phyloP scores from a whole-genome alignment of 2,113 vertebrate genomes.

The Galeopterus variegatus region DNA sequence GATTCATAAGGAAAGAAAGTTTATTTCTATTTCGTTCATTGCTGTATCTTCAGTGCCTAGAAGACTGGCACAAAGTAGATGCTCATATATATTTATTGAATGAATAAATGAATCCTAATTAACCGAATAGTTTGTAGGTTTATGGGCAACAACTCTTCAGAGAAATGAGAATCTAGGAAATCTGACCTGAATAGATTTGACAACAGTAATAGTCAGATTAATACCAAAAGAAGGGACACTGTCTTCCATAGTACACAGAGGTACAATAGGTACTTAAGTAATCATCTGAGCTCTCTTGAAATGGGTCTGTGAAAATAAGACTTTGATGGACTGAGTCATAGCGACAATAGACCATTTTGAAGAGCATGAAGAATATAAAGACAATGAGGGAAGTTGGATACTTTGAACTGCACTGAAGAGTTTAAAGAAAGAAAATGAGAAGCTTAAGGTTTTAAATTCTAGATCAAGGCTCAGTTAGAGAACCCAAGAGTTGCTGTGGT shows the following conservation, averaged over 20 bases:
- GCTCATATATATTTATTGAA: not conserved
- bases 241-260: not conserved
- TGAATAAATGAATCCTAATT: not conserved
- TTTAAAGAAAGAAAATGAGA: not conserved
- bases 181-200: not conserved
- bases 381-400: not conserved
- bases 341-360: not conserved
- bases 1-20: not conserved
- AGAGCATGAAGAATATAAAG: not conserved
- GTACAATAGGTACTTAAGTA: not conserved
- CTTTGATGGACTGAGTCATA: slow-evolving; percentile 1
- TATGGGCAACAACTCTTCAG: not conserved
- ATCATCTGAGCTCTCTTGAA: not conserved
- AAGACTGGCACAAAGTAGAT: not conserved
- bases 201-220: not conserved
- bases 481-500: not conserved
- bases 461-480: not conserved
- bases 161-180: not conserved
- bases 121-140: not conserved
- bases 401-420: not conserved
- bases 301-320: not conserved
- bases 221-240: not conserved
- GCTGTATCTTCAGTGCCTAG: not conserved
- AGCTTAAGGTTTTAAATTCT: not conserved
- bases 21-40: not conserved